Conservation (phyloP, 2,888 invertebrate species). For the Ectobius pallidus region DNA sequence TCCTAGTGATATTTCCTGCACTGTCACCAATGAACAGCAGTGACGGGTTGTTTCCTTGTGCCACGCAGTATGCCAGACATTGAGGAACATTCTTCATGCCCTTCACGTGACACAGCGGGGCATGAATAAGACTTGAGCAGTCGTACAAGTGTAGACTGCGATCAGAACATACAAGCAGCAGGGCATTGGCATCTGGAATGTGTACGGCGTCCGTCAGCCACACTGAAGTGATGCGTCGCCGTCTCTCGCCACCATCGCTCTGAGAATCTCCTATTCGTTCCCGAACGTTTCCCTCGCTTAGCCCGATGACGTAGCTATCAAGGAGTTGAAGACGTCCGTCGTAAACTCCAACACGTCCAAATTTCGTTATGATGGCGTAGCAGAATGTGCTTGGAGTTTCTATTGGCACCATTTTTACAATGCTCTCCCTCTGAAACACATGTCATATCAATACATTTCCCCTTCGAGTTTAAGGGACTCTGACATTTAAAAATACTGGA, state of each 20-base stretch:
- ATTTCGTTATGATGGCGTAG: slow-evolving; percentile 63
- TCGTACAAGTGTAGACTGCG: slow-evolving; percentile 66
- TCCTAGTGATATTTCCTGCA: slow-evolving; percentile 59
- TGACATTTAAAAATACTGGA: no score
- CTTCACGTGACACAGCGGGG: slow-evolving; percentile 62
- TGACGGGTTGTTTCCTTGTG: slow-evolving; percentile 47
- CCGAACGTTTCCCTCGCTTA: slow-evolving; percentile 11
- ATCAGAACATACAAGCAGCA: slow-evolving; percentile 63
- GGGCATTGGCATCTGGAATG: slow-evolving; percentile 60
- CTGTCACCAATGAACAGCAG: slow-evolving; percentile 63
- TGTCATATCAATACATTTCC: background rate
- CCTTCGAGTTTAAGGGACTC: background rate
- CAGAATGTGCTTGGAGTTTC: slow-evolving; percentile 65
- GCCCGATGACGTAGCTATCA: slow-evolving; percentile 26
- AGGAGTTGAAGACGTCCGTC: slow-evolving; percentile 60
- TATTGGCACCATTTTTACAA: slow-evolving; percentile 63
- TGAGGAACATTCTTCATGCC: slow-evolving; percentile 63
- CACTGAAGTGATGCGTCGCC: slow-evolving; percentile 21
- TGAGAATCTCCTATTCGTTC: slow-evolving; percentile 6
- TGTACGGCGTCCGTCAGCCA: slow-evolving; percentile 70
- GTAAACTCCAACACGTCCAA: slow-evolving; percentile 66
- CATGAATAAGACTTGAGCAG: slow-evolving; percentile 61
- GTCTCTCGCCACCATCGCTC: background rate
- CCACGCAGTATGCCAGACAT: slow-evolving; percentile 57
- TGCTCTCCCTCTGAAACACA: slow-evolving; percentile 61